These are phyloP conservation scores for Temnopleurus reevesii DNA, from an alignment of 53 echinoderm and acorn worm species.

Conservation along the genomic window DNA sequence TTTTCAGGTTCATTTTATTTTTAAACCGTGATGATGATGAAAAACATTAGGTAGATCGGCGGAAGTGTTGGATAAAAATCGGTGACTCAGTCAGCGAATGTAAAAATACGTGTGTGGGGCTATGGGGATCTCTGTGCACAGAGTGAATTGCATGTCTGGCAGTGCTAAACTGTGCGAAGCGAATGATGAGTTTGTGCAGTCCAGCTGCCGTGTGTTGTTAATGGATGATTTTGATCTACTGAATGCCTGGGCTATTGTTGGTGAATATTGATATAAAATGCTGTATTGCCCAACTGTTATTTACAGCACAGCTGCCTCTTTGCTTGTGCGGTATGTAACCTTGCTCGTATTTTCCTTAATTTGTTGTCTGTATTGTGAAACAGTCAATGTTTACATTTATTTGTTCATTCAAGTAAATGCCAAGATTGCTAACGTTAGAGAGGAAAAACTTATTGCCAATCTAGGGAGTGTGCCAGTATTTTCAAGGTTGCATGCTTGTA, in stretches of 20 bases:
- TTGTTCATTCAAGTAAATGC: too few relatives aligned
- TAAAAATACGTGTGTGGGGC: slow-evolving; percentile 46
- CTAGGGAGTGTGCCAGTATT: too few relatives aligned
- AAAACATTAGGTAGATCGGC: slow-evolving; percentile 35
- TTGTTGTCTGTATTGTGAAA: too few relatives aligned
- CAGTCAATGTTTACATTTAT: too few relatives aligned
- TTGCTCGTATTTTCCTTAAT: neutral
- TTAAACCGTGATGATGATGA: neutral
- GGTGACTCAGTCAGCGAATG: slow-evolving; percentile 39
- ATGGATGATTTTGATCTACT: neutral
- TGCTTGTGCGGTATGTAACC: slow-evolving; percentile 54
- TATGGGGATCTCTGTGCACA: neutral
- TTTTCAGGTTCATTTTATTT: slow-evolving; percentile 75
- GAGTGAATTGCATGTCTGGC: neutral
- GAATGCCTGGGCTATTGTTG: neutral
- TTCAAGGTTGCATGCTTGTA: too few relatives aligned
- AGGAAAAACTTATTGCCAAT: too few relatives aligned
- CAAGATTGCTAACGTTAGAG: too few relatives aligned
- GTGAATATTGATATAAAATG: slow-evolving; percentile 4
- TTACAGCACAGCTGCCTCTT: slow-evolving; percentile 48
- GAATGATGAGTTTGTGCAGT: too few relatives aligned
- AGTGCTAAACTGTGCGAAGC: neutral
- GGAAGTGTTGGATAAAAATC: slow-evolving; percentile 38
- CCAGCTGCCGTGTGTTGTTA: neutral
- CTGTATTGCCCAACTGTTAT: slow-evolving; percentile 32